Evolutionary conservation across 2,888 invertebrate genomes (phyloP).

Genomic region (Aphelenchoides bicaudatus): DNA sequence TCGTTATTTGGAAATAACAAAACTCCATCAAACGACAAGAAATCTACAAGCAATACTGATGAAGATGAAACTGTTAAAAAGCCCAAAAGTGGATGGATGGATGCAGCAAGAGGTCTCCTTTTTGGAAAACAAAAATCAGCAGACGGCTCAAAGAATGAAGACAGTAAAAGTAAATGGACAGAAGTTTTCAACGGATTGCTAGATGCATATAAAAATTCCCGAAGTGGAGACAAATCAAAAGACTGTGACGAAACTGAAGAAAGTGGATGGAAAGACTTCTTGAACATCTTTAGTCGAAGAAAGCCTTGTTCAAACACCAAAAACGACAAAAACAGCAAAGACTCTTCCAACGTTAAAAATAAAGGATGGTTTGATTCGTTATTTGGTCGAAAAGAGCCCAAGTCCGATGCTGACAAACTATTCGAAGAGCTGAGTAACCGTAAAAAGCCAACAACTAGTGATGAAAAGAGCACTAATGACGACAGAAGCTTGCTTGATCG

Average conservation of each 20-base stretch:
- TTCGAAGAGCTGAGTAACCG: too few relatives aligned
- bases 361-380: conserved; percentile 7
- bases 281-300: too few relatives aligned
- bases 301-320: background rate
- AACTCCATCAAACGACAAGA: too few relatives aligned
- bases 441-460: background rate
- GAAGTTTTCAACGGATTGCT: background rate
- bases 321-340: background rate
- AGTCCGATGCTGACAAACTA: background rate
- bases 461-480: background rate
- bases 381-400: background rate
- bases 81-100: background rate
- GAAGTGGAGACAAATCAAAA: background rate
- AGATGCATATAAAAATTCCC: background rate
- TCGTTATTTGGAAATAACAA: too few relatives aligned
- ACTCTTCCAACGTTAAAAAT: background rate
- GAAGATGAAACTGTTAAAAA: background rate
- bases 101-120: background rate
- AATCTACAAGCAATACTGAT: background rate
- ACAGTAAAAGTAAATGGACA: background rate
- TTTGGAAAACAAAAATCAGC: background rate
- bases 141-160: background rate
- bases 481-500: conserved; percentile 1
- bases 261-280: background rate
- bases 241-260: background rate